These are phyloP conservation scores for Agrilus planipennis DNA, from an alignment of 1,140 invertebrate genomes.

Conservation along the genomic window DNA sequence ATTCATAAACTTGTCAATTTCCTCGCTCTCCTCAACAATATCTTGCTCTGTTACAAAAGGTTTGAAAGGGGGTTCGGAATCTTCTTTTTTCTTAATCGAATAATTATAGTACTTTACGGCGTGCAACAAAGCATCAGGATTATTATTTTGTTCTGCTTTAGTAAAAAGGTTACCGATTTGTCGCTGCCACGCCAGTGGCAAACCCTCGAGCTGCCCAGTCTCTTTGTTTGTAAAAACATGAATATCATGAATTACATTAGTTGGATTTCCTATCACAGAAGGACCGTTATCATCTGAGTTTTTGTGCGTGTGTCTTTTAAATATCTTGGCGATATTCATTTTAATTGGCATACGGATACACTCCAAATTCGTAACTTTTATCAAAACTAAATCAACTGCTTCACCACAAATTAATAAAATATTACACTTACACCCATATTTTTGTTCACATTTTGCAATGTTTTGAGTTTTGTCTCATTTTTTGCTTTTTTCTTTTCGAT, in stretches of 20 bases:
- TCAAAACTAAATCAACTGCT: too few species aligned
- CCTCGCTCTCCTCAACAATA: conserved; percentile 64
- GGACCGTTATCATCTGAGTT: conserved; percentile 3
- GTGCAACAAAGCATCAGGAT: conserved; percentile 81
- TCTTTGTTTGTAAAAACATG: conserved; percentile 68
- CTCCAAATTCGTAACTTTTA: too few species aligned
- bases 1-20: conserved; percentile 61
- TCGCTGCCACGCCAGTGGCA: conserved; percentile 65
- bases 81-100: conserved; percentile 63
- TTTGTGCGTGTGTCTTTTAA: conserved; percentile 2
- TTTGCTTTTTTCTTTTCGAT: too few species aligned
- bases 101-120: conserved; percentile 89
- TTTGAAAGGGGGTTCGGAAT: conserved; percentile 44
- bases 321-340: conserved; percentile 11
- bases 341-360: background rate
- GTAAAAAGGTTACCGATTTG: conserved; percentile 74
- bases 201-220: conserved; percentile 65
- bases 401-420: too few species aligned
- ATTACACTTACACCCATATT: too few species aligned
- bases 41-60: conserved; percentile 63
- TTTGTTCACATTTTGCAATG: too few species aligned
- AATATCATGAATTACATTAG: conserved; percentile 65
- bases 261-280: conserved; percentile 59
- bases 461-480: too few species aligned
- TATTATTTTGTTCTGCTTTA: conserved; percentile 76